Conservation (phyloP, 2,797 vertebrate species). For the Neoniphon sammara region DNA sequence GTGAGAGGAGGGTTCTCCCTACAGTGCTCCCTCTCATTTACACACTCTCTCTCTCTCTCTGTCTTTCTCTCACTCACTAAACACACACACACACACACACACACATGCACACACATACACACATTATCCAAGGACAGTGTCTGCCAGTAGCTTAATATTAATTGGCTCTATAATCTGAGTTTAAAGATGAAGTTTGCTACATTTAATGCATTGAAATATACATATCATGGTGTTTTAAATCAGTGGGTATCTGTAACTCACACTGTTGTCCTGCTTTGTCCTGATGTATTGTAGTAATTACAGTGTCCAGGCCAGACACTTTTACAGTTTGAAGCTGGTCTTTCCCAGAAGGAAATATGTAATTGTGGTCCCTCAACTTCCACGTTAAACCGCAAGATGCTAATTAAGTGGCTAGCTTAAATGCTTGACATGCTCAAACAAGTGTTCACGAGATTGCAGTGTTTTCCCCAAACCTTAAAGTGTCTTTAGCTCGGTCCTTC, state of each 20-base stretch:
- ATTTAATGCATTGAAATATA: too few relatives aligned
- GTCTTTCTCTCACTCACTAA: background rate
- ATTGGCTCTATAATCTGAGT: constrained; percentile 13
- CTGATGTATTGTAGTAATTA: background rate
- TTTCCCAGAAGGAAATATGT: background rate
- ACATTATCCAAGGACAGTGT: constrained; percentile 20
- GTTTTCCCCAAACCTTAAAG: background rate
- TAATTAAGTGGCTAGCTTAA: background rate
- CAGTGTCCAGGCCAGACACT: background rate
- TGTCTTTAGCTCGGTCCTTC: background rate
- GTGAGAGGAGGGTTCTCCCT: constrained; percentile 62
- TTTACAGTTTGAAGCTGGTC: background rate
- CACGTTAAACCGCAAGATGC: background rate
- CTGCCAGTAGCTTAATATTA: constrained; percentile 38
- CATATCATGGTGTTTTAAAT: too few relatives aligned
- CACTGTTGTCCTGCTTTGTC: background rate
- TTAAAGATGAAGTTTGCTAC: constrained; percentile 3
- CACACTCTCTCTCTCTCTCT: too few relatives aligned
- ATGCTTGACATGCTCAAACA: background rate
- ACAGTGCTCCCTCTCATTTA: constrained; percentile 16
- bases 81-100: background rate
- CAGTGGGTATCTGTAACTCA: background rate
- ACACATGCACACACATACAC: constrained; percentile 19
- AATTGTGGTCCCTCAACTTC: background rate
- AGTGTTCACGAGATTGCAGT: background rate